A percentile compares a stretch with the other conserved stretches of the same genome.
These are phyloP conservation scores for Drosophila nr. perissopoda DNA, from an alignment of 2,888 invertebrate species.

Conservation along the genomic window DNA sequence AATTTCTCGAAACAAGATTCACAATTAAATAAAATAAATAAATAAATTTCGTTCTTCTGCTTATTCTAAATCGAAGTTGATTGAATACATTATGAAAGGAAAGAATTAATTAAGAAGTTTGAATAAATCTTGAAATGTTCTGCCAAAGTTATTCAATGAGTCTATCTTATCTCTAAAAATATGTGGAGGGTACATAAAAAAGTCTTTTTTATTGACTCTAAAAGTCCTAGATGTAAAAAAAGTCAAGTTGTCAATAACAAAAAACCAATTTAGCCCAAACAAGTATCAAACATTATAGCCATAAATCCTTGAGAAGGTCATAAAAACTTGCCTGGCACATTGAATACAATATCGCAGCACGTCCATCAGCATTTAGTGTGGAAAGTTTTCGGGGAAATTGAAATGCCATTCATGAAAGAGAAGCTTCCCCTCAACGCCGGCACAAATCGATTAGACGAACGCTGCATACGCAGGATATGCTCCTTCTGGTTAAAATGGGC, in stretches of 20 bases:
- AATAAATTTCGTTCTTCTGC: neutral
- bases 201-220: neutral
- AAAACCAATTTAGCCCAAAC: neutral
- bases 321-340: neutral
- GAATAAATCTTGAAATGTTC: neutral
- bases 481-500: constrained; percentile 14
- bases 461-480: neutral
- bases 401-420: constrained; percentile 57
- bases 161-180: neutral
- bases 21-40: too few species aligned
- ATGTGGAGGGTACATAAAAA: neutral
- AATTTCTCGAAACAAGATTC: neutral
- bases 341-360: constrained; percentile 2
- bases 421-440: constrained; percentile 1
- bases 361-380: constrained; percentile 17
- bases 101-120: neutral
- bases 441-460: constrained; percentile 36
- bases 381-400: constrained; percentile 40
- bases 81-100: neutral
- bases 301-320: neutral
- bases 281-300: neutral
- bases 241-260: neutral
- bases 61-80: neutral
- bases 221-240: neutral
- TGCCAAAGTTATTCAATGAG: neutral